Conservation (phyloP, 2,888 invertebrate genomes). For the Lutraria lutraria region DNA sequence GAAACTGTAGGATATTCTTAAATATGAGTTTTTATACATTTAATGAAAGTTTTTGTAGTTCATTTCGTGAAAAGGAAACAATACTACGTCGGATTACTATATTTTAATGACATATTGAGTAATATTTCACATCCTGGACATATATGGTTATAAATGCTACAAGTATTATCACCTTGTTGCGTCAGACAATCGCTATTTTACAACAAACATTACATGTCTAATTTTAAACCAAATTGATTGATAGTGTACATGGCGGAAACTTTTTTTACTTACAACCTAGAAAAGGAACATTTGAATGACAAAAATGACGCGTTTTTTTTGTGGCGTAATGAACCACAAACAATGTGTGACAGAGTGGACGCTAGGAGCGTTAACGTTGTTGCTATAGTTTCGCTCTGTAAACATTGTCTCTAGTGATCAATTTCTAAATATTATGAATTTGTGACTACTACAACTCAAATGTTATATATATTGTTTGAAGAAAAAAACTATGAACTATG, state of each 20-base stretch:
- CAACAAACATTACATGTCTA: slow-evolving; percentile 3
- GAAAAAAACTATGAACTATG: neutral
- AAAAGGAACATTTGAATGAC: neutral
- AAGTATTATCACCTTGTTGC: neutral
- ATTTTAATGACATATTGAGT: neutral
- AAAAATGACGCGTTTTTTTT: slow-evolving; percentile 10
- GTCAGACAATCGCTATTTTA: slow-evolving; percentile 16
- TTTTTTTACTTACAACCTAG: neutral
- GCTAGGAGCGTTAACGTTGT: neutral
- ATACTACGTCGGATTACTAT: neutral
- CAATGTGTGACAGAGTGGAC: neutral
- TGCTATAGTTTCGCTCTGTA: neutral
- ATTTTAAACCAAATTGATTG: neutral
- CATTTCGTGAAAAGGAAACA: slow-evolving; percentile 11
- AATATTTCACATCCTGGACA: neutral
- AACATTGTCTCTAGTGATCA: neutral
- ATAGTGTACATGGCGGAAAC: neutral
- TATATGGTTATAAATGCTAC: neutral
- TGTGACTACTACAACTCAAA: neutral
- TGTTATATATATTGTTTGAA: neutral
- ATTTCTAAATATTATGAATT: neutral
- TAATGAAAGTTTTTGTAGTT: neutral
- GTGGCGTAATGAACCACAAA: neutral
- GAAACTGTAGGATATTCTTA: neutral
- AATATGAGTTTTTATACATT: neutral